Conservation (phyloP, 2,113 vertebrate genomes). For the Holacanthus passer region DNA sequence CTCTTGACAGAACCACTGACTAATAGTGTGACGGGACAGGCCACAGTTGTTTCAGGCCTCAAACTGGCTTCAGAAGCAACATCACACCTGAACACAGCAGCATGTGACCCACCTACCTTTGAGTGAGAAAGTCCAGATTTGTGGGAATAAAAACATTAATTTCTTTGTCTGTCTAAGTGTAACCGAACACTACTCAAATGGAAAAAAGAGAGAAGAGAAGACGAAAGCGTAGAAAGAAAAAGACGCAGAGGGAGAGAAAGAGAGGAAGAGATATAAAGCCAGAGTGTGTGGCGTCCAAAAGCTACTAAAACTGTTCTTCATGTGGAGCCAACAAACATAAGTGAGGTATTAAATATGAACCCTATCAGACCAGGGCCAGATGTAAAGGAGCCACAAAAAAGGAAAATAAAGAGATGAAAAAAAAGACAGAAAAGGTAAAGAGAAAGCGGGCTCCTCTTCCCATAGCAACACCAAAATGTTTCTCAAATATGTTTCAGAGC, state of each 20-base stretch:
- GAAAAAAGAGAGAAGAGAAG: conserved; percentile 1
- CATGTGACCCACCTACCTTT: conserved; percentile 23
- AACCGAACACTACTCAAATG: not conserved
- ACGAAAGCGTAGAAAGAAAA: conserved; percentile 29
- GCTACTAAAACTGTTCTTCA: conserved; percentile 72
- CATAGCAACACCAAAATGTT: conserved; percentile 49
- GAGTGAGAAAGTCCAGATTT: conserved; percentile 20
- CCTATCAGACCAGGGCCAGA: conserved; percentile 36
- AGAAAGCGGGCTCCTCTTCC: conserved; percentile 38
- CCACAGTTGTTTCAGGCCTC: conserved; percentile 27
- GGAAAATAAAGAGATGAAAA: not conserved
- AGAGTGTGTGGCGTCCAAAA: conserved; percentile 58
- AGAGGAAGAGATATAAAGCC: conserved; percentile 46
- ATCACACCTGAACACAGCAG: conserved; percentile 50
- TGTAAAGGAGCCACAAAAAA: conserved; percentile 16
- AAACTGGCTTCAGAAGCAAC: conserved; percentile 42
- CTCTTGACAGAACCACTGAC: conserved; percentile 19
- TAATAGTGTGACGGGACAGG: conserved; percentile 21
- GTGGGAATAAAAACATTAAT: conserved; percentile 33
- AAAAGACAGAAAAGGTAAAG: conserved; percentile 19
- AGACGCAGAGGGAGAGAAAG: conserved; percentile 19
- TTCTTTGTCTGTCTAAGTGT: conserved; percentile 19
- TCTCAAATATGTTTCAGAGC: conserved; percentile 1
- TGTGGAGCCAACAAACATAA: conserved; percentile 72
- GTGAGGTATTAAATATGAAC: conserved; percentile 70